Percentiles rank a stretch among this genome's conserved stretches.
Evolutionary conservation across 2,113 vertebrate genomes (phyloP).

Genomic region (Pardalotus punctatus): DNA sequence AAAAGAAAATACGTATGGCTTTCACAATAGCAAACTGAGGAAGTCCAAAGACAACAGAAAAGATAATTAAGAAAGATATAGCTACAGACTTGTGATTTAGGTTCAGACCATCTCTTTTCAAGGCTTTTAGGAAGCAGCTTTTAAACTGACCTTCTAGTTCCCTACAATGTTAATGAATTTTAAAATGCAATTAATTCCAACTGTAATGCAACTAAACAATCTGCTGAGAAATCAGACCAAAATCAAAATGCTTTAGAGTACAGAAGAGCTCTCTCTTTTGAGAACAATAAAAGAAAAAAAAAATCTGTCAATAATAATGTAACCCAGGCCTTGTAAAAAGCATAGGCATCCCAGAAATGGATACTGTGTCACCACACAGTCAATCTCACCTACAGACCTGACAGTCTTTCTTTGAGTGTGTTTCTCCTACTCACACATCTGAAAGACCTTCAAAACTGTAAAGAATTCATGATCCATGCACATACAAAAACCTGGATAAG

Average conservation of each 20-base stretch:
- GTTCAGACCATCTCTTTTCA: not conserved
- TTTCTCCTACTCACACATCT: not conserved
- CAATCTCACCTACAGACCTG: not conserved
- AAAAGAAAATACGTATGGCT: not conserved
- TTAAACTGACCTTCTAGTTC: not conserved
- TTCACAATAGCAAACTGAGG: not conserved
- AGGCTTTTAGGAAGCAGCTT: not conserved
- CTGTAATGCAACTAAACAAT: not conserved
- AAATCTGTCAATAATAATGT: not conserved
- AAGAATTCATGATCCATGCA: not conserved
- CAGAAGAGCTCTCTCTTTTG: not conserved
- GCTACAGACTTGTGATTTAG: not conserved
- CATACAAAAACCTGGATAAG: not conserved
- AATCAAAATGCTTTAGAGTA: not conserved
- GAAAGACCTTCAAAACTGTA: not conserved
- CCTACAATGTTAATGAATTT: not conserved
- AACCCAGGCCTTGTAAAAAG: not conserved
- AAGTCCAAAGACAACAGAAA: not conserved
- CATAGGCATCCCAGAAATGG: not conserved
- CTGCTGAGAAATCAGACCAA: not conserved
- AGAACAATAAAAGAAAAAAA: not conserved
- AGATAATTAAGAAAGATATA: not conserved
- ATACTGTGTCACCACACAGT: not conserved
- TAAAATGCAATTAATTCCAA: not conserved
- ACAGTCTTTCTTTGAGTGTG: not conserved